These are phyloP conservation scores for Nephrocerus scutellatus DNA, from an alignment of 2,888 invertebrate species.

Conservation along the genomic window DNA sequence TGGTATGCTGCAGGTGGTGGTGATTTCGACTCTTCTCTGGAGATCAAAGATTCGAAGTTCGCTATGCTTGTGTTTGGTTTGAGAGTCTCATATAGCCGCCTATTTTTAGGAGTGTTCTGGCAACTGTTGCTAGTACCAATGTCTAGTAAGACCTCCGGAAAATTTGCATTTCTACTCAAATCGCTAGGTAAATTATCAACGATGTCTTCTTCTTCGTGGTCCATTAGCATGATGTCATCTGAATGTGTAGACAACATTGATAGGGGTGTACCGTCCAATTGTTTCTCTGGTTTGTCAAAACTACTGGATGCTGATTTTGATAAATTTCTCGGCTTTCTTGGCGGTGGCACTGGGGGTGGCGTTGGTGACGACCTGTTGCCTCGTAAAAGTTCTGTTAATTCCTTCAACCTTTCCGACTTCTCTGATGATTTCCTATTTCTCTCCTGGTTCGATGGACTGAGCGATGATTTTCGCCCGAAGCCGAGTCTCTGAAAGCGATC, in stretches of 20 bases:
- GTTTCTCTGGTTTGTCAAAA: slow-evolving; percentile 34
- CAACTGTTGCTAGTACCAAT: slow-evolving; percentile 10
- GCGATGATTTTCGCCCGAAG: slow-evolving; percentile 52
- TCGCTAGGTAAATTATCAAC: background rate
- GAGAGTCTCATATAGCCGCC: slow-evolving; percentile 27
- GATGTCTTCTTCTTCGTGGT: slow-evolving; percentile 29
- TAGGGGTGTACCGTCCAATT: slow-evolving; percentile 6
- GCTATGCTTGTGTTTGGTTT: slow-evolving; percentile 42
- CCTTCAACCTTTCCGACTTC: slow-evolving; percentile 64
- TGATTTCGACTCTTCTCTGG: slow-evolving; percentile 37
- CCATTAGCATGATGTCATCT: slow-evolving; percentile 33
- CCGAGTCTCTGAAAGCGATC: slow-evolving; percentile 75
- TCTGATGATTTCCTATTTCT: slow-evolving; percentile 49
- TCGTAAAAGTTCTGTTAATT: slow-evolving; percentile 72
- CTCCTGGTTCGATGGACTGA: slow-evolving; percentile 24
- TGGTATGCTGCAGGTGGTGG: slow-evolving; percentile 28
- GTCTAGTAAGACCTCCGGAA: background rate
- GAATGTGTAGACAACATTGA: slow-evolving; percentile 18
- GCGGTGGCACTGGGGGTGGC: slow-evolving; percentile 55
- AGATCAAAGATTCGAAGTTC: slow-evolving; percentile 39
- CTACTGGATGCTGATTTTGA: slow-evolving; percentile 50
- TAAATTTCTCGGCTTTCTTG: slow-evolving; percentile 46
- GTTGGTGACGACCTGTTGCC: slow-evolving; percentile 52
- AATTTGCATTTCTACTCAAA: background rate
- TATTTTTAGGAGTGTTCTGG: slow-evolving; percentile 13